phyloP scores from a whole-genome alignment of 1,140 invertebrate species.

The Cyrtorhinus lividipennis region DNA sequence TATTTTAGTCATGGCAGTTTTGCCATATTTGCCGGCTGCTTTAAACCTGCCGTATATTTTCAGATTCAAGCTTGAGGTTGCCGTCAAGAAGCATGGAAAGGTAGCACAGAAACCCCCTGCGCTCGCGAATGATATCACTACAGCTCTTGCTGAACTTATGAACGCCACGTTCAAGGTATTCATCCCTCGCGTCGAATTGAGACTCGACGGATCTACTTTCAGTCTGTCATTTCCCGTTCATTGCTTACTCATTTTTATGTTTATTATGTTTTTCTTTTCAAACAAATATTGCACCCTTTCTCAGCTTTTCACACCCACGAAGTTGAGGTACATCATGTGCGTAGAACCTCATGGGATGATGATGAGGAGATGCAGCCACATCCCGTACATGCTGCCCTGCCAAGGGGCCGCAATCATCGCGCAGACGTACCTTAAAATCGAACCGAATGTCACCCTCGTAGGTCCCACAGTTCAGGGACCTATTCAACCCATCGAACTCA shows the following conservation, averaged over 20 bases:
- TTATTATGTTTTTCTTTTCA: too few relatives aligned
- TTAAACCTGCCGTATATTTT: too few relatives aligned
- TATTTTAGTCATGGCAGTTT: too few relatives aligned
- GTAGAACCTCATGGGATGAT: not conserved
- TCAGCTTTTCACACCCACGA: slow-evolving; percentile 1
- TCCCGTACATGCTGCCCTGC: slow-evolving; percentile 1
- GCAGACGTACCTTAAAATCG: not conserved
- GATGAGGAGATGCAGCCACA: not conserved
- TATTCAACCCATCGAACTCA: not conserved
- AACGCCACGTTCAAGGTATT: slow-evolving; percentile 6
- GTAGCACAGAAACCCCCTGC: not conserved
- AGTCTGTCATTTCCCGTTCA: too few relatives aligned
- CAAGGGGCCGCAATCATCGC: not conserved
- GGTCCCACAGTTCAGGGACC: not conserved
- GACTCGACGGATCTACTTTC: not conserved
- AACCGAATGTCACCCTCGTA: not conserved
- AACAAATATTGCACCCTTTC: too few relatives aligned
- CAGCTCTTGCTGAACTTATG: not conserved
- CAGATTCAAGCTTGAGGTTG: slow-evolving; percentile 15
- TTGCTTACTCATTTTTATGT: too few relatives aligned
- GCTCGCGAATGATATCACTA: not conserved
- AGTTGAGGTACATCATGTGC: not conserved
- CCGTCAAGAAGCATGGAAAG: not conserved
- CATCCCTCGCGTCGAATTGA: not conserved
- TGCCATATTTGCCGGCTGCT: too few relatives aligned